Conservation (phyloP, 2,888 invertebrate genomes). For the Amphipoea oculea region DNA sequence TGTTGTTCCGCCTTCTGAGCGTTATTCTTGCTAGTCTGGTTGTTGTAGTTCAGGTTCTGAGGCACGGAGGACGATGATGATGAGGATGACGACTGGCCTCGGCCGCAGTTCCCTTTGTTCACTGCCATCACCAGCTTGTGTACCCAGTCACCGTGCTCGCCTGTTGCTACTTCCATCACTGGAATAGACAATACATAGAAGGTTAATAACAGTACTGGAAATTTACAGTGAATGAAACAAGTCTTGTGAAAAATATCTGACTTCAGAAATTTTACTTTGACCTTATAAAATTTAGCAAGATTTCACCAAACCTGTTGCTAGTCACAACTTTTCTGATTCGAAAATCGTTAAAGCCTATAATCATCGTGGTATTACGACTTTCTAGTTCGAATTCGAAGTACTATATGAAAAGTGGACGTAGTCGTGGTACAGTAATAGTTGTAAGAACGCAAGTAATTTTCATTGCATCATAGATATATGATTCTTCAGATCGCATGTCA, state of each 20-base stretch:
- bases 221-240: no score
- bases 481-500: constrained; percentile 12
- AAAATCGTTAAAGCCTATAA: no score
- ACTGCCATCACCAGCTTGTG: constrained; percentile 96
- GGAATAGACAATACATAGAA: constrained; percentile 68
- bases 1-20: constrained; percentile 79
- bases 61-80: constrained; percentile 84
- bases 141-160: constrained; percentile 97
- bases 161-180: constrained; percentile 99
- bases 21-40: constrained; percentile 90
- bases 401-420: neutral
- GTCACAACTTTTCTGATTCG: no score
- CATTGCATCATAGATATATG: neutral
- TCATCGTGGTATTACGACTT: neutral
- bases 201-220: neutral
- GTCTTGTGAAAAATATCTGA: no score
- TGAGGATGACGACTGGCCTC: constrained; percentile 81
- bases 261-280: no score
- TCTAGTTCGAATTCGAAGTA: neutral
- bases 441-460: neutral
- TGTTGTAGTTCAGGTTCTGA: constrained; percentile 85
- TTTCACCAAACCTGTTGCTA: neutral
- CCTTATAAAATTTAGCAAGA: no score
- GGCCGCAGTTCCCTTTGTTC: constrained; percentile 94
- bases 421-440: no score